These are phyloP conservation scores for Leptinotarsa juncta DNA, from an alignment of 2,888 invertebrate genomes.

Conservation along the genomic window DNA sequence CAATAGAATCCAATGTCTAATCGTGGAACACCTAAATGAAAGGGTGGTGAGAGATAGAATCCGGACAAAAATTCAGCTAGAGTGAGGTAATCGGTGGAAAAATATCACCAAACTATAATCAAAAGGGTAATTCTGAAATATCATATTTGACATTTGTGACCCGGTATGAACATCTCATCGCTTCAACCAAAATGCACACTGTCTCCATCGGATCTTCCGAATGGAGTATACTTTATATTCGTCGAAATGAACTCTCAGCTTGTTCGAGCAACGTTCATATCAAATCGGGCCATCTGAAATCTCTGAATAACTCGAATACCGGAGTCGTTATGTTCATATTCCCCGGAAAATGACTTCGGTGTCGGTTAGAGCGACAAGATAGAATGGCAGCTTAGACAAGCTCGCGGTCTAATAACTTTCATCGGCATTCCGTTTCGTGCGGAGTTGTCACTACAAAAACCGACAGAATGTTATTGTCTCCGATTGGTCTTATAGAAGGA, in stretches of 20 bases:
- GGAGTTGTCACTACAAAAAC: slow-evolving; percentile 34
- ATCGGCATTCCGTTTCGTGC: slow-evolving; percentile 15
- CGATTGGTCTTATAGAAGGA: slow-evolving; percentile 23
- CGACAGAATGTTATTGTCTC: slow-evolving; percentile 26
- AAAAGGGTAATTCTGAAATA: no score
- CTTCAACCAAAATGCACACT: background rate
- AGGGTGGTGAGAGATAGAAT: no score
- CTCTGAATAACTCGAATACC: slow-evolving; percentile 21
- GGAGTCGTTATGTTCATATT: slow-evolving; percentile 23
- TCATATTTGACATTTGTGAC: no score
- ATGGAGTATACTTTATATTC: background rate
- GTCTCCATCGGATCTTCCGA: background rate
- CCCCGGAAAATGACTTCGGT: background rate
- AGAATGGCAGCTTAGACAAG: slow-evolving; percentile 36
- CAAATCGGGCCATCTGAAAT: slow-evolving; percentile 13
- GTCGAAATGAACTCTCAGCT: slow-evolving; percentile 2
- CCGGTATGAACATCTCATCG: background rate
- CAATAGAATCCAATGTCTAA: no score
- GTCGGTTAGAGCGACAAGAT: slow-evolving; percentile 16
- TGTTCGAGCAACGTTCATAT: slow-evolving; percentile 14
- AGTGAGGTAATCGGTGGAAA: no score
- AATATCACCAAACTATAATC: no score
- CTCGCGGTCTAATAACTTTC: slow-evolving; percentile 37
- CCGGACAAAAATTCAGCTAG: no score
- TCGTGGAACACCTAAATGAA: no score